Evolutionary conservation across 2,113 vertebrate species (phyloP), one percentile per base, ranked within the genome.

Genomic region (Puffinus mauretanicus): DNA sequence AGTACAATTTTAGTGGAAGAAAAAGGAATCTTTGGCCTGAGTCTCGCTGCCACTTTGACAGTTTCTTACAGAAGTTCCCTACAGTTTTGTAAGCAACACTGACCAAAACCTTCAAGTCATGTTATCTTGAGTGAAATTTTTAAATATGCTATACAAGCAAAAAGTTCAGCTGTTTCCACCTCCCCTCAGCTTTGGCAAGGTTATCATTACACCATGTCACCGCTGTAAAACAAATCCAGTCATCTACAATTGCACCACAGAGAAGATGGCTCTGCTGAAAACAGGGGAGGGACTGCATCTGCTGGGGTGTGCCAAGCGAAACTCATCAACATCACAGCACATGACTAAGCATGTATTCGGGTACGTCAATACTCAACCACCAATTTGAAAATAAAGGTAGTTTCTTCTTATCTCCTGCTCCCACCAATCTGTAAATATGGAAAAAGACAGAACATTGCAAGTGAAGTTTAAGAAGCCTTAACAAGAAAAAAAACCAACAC

Each of bases 171-270:
- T 89, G 82, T 42, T 79, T 76, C 79, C 78, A 83, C 70, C 38
- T 82, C 49, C 70, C 51, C 55, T n/a, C 29, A 62, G 57, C 55
- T 13, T 0, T 25, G 77, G 54, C 34, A 89, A 78, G 80, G 75
- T 73, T 88, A 66, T 70, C 91, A 75, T 90, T 78, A 79, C 38
- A 49, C 73, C 4, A 12, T 93, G 75, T 25, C 78, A 62, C 24
- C 15, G 93, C 91, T 86, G 90, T 90, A 60, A 82, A 92, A 87
- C 86, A 78, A 82, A 93, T 32, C 58, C 95, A 79, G 66, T 79
- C 93, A 92, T 58, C 82, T 73, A 7, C 79, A 82, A 19, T 86
- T 95, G 89, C 94, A 94, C 25, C 95, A 85, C 6, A 11, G 80
- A 44, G 40, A 82, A 51, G 90, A 88, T 47, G 76, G 82, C 65